phyloP scores from a whole-genome alignment of 2,888 invertebrate species.

The Ceratothoa steindachneri region DNA sequence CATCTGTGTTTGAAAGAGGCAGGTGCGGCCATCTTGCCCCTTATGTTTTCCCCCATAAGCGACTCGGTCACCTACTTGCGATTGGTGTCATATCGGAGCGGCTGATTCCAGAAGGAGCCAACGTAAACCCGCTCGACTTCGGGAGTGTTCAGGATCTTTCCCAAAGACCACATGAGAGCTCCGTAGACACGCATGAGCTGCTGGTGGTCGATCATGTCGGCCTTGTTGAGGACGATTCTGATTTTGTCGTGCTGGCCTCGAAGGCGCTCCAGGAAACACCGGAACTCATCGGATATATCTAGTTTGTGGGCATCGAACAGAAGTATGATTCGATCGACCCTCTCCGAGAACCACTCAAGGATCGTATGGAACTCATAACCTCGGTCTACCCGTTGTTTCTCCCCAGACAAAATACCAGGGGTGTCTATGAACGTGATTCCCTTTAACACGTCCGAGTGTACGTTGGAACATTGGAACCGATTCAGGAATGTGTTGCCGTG shows the following conservation, averaged over 20 bases:
- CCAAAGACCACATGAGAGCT: conserved; percentile 51
- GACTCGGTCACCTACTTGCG: conserved; percentile 47
- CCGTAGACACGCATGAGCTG: conserved; percentile 54
- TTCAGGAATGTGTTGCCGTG: conserved; percentile 61
- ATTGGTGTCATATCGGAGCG: conserved; percentile 48
- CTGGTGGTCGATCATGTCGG: conserved; percentile 50
- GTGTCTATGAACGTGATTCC: conserved; percentile 59
- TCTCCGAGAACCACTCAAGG: conserved; percentile 60
- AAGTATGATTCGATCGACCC: conserved; percentile 59
- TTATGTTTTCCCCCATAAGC: too few relatives aligned
- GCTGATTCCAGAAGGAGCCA: conserved; percentile 51
- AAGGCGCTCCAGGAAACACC: conserved; percentile 58
- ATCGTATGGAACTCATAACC: conserved; percentile 60
- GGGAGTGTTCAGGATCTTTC: conserved; percentile 49
- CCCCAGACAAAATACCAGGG: conserved; percentile 56
- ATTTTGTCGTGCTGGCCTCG: conserved; percentile 55
- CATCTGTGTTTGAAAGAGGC: too few relatives aligned
- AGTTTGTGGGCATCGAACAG: conserved; percentile 61
- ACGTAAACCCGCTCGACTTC: conserved; percentile 51
- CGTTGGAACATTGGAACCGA: conserved; percentile 58
- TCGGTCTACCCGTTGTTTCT: conserved; percentile 58
- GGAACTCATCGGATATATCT: conserved; percentile 61
- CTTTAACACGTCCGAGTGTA: conserved; percentile 57
- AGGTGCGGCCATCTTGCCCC: too few relatives aligned
- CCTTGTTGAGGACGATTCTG: conserved; percentile 50